phyloP scores from a whole-genome alignment of 2,888 invertebrate genomes.

The Leptinotarsa rubiginosa region DNA sequence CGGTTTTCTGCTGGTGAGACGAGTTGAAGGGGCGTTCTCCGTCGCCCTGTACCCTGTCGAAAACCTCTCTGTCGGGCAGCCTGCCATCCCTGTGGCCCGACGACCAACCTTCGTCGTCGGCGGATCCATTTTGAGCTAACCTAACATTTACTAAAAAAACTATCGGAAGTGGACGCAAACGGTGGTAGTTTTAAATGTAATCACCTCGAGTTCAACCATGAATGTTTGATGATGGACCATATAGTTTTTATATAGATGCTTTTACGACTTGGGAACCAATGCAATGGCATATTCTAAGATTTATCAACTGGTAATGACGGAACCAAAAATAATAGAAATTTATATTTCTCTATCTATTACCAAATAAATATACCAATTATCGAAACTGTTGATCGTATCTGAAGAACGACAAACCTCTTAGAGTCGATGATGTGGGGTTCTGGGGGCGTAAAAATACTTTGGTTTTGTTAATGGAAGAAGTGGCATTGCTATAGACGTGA shows the following conservation, averaged over 20 bases:
- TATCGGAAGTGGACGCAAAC: slow-evolving; percentile 17
- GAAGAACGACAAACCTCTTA: background rate
- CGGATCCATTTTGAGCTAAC: slow-evolving; percentile 37
- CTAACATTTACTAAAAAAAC: slow-evolving; percentile 31
- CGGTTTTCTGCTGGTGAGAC: slow-evolving; percentile 85
- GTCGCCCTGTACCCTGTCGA: slow-evolving; percentile 55
- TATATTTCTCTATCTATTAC: slow-evolving; percentile 21
- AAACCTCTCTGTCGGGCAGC: slow-evolving; percentile 50
- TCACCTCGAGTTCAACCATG: slow-evolving; percentile 50
- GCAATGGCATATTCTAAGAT: slow-evolving; percentile 14
- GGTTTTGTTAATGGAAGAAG: no score
- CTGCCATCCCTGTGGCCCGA: slow-evolving; percentile 53
- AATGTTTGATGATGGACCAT: slow-evolving; percentile 33
- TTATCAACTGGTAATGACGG: slow-evolving; percentile 15
- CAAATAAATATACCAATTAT: slow-evolving; percentile 16
- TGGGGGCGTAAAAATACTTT: no score
- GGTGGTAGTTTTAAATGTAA: slow-evolving; percentile 43
- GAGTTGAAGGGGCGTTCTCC: slow-evolving; percentile 61
- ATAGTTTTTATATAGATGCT: slow-evolving; percentile 33
- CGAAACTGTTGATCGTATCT: background rate
- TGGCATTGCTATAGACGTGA: no score
- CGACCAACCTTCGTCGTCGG: slow-evolving; percentile 44
- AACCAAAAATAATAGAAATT: slow-evolving; percentile 13
- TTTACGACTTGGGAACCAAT: slow-evolving; percentile 28
- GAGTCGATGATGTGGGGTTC: background rate